These are phyloP conservation scores for Nematolebias whitei DNA, from an alignment of 2,113 vertebrate species.

Conservation along the genomic window DNA sequence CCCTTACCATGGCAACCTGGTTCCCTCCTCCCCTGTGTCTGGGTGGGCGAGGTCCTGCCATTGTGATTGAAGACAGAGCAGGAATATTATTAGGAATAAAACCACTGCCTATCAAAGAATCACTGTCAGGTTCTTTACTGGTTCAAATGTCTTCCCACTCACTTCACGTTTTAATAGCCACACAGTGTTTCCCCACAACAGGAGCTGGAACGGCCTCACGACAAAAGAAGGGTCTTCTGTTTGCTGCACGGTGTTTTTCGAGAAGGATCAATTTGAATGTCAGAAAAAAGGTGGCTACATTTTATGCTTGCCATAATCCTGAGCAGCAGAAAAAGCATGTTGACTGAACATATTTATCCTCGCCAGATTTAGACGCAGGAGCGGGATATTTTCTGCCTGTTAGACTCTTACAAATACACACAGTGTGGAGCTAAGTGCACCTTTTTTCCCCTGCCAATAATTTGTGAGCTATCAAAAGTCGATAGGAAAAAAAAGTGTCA, in stretches of 20 bases:
- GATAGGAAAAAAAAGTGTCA: constrained; percentile 14
- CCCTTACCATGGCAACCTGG: constrained; percentile 80
- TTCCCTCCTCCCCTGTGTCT: constrained; percentile 68
- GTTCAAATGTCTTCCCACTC: constrained; percentile 31
- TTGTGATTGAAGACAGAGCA: constrained; percentile 55
- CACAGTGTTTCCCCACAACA: constrained; percentile 21
- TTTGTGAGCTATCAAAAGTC: constrained; percentile 24
- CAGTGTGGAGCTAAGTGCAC: constrained; percentile 34
- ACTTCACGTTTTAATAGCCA: constrained; percentile 32
- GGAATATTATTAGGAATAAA: constrained; percentile 16
- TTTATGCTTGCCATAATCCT: constrained; percentile 53
- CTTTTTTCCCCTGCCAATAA: constrained; percentile 29
- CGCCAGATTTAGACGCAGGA: constrained; percentile 42
- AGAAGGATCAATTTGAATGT: constrained; percentile 35
- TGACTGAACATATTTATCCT: constrained; percentile 56
- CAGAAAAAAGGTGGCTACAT: constrained; percentile 54
- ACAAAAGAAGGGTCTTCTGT: constrained; percentile 30
- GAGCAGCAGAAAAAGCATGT: constrained; percentile 42
- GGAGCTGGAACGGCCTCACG: constrained; percentile 30
- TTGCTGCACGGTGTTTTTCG: constrained; percentile 26
- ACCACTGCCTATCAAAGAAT: constrained; percentile 9
- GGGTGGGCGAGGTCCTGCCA: constrained; percentile 67
- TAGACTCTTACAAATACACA: constrained; percentile 37
- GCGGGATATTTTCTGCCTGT: constrained; percentile 44
- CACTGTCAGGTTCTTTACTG: constrained; percentile 28